Base-by-base conservation (phyloP, 2,888 invertebrate genomes). In the Andrena camellia region DNA sequence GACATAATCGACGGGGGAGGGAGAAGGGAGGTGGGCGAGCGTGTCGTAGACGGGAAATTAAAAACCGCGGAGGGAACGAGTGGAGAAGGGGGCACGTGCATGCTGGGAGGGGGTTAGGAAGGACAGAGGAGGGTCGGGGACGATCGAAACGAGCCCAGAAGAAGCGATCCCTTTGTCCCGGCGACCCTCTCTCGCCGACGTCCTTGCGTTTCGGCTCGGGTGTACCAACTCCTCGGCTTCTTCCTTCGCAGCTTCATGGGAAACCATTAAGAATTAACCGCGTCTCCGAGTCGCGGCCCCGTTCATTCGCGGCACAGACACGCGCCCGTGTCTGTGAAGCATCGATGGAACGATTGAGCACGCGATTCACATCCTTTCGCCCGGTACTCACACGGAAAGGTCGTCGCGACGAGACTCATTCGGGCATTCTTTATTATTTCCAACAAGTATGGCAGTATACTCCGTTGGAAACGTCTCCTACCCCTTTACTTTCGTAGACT, bases 121-220 rank as follows among this genome's bases (percentile, higher is more conserved):
- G 10, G 60, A 29, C 54, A 33, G 60, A 33, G 60, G 66, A 23
- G 70, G 23, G 26, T 8, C 20, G 70, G 20, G 71, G 72, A 83
- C 52, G 84, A 84, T 83, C 79, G 81, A 75, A 78, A 79, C 67
- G 59, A 74, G 59, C 42, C 52, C 48, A 64, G 76, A 50, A 71
- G 54, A 67, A 69, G 68, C 78, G 81, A 81, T 84, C 20, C 86
- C 78, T 86, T 84, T 77, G 77, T 88, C 84, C 67, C 62, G 81
- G 81, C 76, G 74, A 86, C 70, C 78, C 86, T 69, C 63, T 67
- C 78, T 52, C 70, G 13, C 48, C 29, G 62, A 77, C 29, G 67
- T 84, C 67, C 73, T 77, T 77, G 67, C 66, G 52, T 26, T 64
- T 69, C 20, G 50, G 57, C 48, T 63, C 35, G 42, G 42, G n/a